Conservation (phyloP, 2,888 invertebrate species). For the Priocnemis perturbator region DNA sequence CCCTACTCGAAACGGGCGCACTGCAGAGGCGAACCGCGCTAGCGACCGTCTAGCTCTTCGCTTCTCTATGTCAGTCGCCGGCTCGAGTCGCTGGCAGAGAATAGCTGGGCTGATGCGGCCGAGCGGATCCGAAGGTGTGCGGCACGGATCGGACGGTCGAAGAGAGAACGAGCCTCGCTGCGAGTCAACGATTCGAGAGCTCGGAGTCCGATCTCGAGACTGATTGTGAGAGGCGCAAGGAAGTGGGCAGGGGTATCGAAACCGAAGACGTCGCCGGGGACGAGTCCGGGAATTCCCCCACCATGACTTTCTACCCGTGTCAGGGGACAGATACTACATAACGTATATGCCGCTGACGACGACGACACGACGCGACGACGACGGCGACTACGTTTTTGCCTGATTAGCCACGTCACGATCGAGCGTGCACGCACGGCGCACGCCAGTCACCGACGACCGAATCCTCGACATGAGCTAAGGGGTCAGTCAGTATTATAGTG, state of each 20-base stretch:
- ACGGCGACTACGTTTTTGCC: too few species aligned
- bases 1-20: not conserved
- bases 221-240: constrained; percentile 31
- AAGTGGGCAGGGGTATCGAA: constrained; percentile 28
- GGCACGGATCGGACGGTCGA: not conserved
- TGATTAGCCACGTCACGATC: too few species aligned
- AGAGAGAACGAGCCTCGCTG: constrained; percentile 46
- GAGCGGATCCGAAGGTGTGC: too few species aligned
- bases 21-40: not conserved
- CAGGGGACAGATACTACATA: not conserved
- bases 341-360: too few species aligned
- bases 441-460: too few species aligned
- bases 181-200: constrained; percentile 43
- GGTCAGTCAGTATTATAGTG: too few species aligned
- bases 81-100: too few species aligned
- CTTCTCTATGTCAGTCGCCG: not conserved
- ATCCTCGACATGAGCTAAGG: too few species aligned
- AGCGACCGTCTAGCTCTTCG: not conserved
- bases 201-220: constrained; percentile 58
- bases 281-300: constrained; percentile 38
- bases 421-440: too few species aligned
- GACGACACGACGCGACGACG: too few species aligned
- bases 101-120: too few species aligned
- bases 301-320: constrained; percentile 16
- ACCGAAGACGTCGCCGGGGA: constrained; percentile 46